phyloP scores from a whole-genome alignment of 2,797 vertebrate genomes.

The Kryptopterus vitreolus region DNA sequence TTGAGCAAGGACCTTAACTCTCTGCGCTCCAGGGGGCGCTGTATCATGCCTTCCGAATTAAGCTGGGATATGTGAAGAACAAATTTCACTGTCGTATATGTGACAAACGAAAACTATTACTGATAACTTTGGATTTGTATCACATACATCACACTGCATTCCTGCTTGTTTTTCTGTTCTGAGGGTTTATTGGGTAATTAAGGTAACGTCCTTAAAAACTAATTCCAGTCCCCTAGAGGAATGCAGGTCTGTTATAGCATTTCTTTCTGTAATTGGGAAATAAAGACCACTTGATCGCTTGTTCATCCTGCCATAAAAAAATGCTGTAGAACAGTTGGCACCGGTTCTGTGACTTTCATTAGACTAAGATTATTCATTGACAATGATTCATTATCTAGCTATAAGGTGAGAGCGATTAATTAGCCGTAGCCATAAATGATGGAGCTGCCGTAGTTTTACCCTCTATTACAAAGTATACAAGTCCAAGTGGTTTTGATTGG shows the following conservation, averaged over 20 bases:
- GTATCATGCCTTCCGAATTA: too few relatives aligned
- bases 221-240: background rate
- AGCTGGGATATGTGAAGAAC: too few relatives aligned
- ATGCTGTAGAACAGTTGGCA: conserved; percentile 18
- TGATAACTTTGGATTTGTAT: background rate
- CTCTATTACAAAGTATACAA: background rate
- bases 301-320: conserved; percentile 27
- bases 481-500: too few relatives aligned
- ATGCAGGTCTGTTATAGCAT: background rate
- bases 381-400: conserved; percentile 18
- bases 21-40: too few relatives aligned
- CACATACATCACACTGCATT: background rate
- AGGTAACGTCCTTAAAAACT: background rate
- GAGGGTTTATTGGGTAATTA: background rate
- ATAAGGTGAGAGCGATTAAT: conserved; percentile 29
- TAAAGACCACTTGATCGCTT: conserved; percentile 25
- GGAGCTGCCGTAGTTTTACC: background rate
- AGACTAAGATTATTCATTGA: conserved; percentile 20
- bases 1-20: too few relatives aligned
- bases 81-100: too few relatives aligned
- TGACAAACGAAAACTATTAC: too few relatives aligned
- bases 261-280: conserved; percentile 35
- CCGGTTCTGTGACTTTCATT: conserved; percentile 11
- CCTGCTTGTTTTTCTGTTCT: background rate
- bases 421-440: background rate